Conservation (phyloP, 1,140 invertebrate species). For the Aphaenogaster ashmeadi region DNA sequence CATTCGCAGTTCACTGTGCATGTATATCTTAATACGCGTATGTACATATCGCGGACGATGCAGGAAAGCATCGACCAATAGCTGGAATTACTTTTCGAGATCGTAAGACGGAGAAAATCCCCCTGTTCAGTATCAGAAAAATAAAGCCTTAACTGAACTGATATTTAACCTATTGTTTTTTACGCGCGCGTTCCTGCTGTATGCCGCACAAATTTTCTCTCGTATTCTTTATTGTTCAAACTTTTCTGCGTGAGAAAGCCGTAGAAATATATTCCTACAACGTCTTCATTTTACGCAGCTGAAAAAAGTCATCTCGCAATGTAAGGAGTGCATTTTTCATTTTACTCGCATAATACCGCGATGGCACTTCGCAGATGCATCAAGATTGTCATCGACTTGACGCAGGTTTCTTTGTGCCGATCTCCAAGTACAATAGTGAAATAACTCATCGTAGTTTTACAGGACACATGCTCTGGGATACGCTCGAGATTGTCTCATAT, state of each 20-base stretch:
- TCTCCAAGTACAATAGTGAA: constrained; percentile 45
- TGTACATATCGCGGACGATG: not conserved
- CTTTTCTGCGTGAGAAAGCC: not conserved
- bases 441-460: constrained; percentile 49
- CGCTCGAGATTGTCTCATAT: constrained; percentile 10
- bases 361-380: constrained; percentile 18
- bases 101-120: not conserved
- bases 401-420: constrained; percentile 27
- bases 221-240: constrained; percentile 3
- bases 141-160: not conserved
- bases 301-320: constrained; percentile 29
- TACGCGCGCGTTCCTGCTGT: not conserved
- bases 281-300: constrained; percentile 23
- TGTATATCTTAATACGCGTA: not conserved
- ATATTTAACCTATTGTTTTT: constrained; percentile 19
- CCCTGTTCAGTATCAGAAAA: not conserved
- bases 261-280: constrained; percentile 10
- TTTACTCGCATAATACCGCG: constrained; percentile 31
- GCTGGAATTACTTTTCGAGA: not conserved
- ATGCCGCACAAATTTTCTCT: not conserved
- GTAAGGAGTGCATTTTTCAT: constrained; percentile 36
- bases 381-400: constrained; percentile 32
- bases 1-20: not conserved
- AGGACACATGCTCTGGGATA: not conserved
- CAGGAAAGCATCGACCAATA: not conserved